Evolutionary conservation across 2,113 vertebrate species (phyloP), one percentile per base, ranked within the genome.

Genomic region (Corythaeola cristata): DNA sequence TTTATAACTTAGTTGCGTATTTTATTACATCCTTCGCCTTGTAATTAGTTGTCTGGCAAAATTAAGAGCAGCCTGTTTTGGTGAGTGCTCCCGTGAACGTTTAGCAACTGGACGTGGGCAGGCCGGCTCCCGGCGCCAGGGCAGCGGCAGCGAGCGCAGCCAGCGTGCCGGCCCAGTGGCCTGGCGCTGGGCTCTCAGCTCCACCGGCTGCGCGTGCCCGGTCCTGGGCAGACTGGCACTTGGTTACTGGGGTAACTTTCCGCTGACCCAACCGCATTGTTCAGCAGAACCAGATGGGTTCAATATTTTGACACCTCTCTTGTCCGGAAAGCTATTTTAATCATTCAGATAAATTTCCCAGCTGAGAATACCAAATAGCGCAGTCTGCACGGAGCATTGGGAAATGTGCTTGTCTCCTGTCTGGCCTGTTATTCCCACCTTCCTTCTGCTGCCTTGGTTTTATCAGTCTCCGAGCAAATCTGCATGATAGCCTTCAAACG

Each of bases 41-140:
- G 64, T 94, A 94, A 97, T 97, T 93, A 97, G 97, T 95, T 98
- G 97, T 96, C 97, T 95, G 90, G 86, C 94, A 95, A 94, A 98
- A 98, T 97, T 95, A 97, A 97, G 96, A 97, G 91, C 96, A 93
- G 84, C 87, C 91, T 90, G 80, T 92, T 94, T 93, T 66, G 71
- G 90, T 62, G 95, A 93, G 89, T 44, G 85, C 73, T 93, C 58
- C 56, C 18, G 50, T 75, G 95, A 93, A 86, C 41, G 9, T 72
- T 87, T 89, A 91, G 87, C 90, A 93, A 62, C 49, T 74, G 58
- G 92, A 39, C 11, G 39, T 39, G 39, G 39, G 39, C 39, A 39
- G 39, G 39, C 39, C 11, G 39, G 39, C 39, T 39, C 39, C 39
- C 39, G 8, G 39, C 39, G 39, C 39, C 39, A 39, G 39, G 39